phyloP scores from a whole-genome alignment of 64 coral and sea anemone species.

The Porites lutea region DNA sequence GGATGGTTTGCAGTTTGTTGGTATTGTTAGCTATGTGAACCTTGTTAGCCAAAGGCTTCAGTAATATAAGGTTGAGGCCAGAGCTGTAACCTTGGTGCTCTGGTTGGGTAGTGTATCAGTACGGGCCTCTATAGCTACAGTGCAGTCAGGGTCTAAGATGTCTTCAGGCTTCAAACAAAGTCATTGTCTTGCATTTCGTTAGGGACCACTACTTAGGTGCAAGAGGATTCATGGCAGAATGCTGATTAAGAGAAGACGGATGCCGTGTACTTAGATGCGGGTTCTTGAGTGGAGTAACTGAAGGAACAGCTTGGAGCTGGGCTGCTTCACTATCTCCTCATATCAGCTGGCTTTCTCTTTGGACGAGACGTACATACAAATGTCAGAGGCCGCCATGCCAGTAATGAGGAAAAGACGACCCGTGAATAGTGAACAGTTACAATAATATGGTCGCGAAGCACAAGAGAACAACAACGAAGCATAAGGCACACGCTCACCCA shows the following conservation, averaged over 20 bases:
- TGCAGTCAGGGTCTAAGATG: constrained; percentile 13
- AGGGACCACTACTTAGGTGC: constrained; percentile 8
- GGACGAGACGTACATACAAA: no score
- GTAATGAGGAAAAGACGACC: no score
- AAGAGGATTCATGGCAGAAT: no score
- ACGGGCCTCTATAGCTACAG: constrained; percentile 27
- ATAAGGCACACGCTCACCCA: no score
- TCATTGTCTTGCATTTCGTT: not conserved
- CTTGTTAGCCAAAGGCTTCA: not conserved
- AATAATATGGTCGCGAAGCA: no score
- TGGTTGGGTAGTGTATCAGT: not conserved
- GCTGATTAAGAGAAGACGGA: no score
- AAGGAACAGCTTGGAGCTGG: not conserved
- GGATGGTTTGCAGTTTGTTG: not conserved
- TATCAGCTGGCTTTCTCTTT: no score
- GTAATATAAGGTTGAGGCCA: constrained; percentile 30
- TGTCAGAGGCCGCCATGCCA: no score
- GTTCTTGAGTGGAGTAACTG: not conserved
- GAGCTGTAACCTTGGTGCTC: constrained; percentile 1
- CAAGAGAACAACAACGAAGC: no score
- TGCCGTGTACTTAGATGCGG: no score
- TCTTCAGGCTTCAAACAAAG: constrained; percentile 4
- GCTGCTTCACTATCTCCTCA: not conserved
- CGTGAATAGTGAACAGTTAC: no score
- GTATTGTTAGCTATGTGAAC: constrained; percentile 6